A percentile compares a stretch with the other conserved stretches of the same genome.
Evolutionary conservation across 2,888 invertebrate genomes (phyloP).

Genomic region (Syritta pipiens): DNA sequence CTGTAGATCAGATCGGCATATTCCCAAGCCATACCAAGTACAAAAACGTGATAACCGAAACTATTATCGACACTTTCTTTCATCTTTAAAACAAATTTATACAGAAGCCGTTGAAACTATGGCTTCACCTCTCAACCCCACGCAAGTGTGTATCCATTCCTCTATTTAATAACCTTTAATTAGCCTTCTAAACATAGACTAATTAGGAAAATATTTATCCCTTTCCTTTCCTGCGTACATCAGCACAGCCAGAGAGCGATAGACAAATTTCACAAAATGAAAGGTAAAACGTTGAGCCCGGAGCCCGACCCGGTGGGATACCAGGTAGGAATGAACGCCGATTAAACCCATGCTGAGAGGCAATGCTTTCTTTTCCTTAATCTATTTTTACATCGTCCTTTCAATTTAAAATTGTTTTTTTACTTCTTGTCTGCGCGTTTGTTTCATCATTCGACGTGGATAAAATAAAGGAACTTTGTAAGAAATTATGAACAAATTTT

Average conservation of each 20-base stretch:
- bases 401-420: conserved; percentile 33
- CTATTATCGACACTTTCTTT: no score
- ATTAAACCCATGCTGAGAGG: conserved; percentile 39
- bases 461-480: conserved; percentile 21
- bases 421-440: no score
- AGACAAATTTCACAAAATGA: conserved; percentile 31
- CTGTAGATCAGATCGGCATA: no score
- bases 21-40: no score
- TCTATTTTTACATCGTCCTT: conserved; percentile 33
- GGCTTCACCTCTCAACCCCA: background rate
- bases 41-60: no score
- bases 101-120: no score
- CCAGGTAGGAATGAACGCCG: conserved; percentile 14
- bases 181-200: conserved; percentile 33
- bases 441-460: conserved; percentile 10
- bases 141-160: conserved; percentile 1
- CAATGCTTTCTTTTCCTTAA: conserved; percentile 7
- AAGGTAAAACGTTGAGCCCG: background rate
- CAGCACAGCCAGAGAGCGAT: background rate
- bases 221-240: background rate
- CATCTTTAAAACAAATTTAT: no score
- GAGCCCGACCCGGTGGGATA: background rate
- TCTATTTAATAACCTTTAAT: conserved; percentile 44
- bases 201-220: conserved; percentile 48
- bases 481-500: conserved; percentile 18